These are phyloP conservation scores for Origma solitaria DNA, from an alignment of 2,113 vertebrate genomes.

Conservation along the genomic window DNA sequence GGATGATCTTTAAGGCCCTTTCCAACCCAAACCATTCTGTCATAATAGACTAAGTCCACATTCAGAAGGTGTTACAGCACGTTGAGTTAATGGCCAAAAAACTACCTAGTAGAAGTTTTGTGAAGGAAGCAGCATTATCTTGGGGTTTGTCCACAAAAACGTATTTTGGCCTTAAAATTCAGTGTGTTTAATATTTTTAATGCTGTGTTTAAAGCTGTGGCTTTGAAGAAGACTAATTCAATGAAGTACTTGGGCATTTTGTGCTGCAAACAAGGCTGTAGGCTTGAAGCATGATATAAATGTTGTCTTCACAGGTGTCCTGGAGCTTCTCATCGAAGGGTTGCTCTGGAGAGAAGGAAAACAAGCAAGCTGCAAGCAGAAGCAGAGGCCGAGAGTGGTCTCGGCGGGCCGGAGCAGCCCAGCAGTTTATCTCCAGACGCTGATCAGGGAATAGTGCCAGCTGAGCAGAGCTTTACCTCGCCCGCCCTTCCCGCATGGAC, in stretches of 20 bases:
- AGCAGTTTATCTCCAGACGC: slow-evolving; percentile 59
- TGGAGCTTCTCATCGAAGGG: slow-evolving; percentile 85
- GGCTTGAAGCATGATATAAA: background rate
- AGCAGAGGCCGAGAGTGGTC: slow-evolving; percentile 66
- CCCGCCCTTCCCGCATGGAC: slow-evolving; percentile 76
- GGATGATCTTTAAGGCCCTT: background rate
- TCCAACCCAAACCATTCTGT: background rate
- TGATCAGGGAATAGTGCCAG: slow-evolving; percentile 62
- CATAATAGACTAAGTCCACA: background rate
- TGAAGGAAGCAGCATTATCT: background rate
- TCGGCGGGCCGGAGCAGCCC: slow-evolving; percentile 67
- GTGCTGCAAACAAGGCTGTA: background rate
- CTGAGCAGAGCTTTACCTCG: slow-evolving; percentile 60
- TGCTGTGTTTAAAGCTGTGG: background rate
- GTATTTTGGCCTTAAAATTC: background rate
- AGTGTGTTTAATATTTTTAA: background rate
- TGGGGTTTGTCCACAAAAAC: background rate
- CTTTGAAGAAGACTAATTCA: background rate
- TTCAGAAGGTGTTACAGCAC: background rate
- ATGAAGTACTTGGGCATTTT: background rate
- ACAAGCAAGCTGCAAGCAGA: slow-evolving; percentile 66
- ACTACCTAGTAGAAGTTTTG: background rate
- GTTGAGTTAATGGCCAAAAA: background rate
- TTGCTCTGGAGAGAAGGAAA: slow-evolving; percentile 76
- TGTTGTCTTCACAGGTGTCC: slow-evolving; percentile 79